Evolutionary conservation across 2,888 invertebrate genomes (phyloP).

Genomic region (Saturnia pavonia): DNA sequence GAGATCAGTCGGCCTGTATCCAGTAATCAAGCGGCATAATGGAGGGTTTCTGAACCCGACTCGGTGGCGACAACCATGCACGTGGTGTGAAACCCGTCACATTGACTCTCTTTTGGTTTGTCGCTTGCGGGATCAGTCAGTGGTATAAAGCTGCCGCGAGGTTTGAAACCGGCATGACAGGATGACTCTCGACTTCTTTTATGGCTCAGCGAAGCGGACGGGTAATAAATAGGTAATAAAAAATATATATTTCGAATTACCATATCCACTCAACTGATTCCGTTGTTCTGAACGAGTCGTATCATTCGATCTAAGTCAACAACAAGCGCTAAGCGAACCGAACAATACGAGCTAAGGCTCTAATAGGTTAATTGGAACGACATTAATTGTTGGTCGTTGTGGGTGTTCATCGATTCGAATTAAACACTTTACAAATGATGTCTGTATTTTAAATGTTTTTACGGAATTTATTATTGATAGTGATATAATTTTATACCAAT

Average conservation of each 20-base stretch:
- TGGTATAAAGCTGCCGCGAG: too few relatives aligned
- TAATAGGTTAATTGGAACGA: conserved; percentile 48
- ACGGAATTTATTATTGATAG: background rate
- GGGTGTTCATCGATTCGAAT: conserved; percentile 20
- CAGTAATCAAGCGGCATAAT: too few relatives aligned
- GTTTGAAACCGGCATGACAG: too few relatives aligned
- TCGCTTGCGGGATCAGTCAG: too few relatives aligned
- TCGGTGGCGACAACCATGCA: too few relatives aligned
- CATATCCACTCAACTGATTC: background rate
- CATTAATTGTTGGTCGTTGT: conserved; percentile 31
- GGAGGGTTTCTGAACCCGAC: too few relatives aligned
- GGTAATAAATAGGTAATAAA: too few relatives aligned
- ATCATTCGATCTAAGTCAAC: conserved; percentile 3
- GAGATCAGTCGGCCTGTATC: too few relatives aligned
- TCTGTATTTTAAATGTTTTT: background rate
- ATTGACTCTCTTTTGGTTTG: too few relatives aligned
- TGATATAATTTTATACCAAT: background rate
- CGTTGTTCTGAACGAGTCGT: conserved; percentile 1
- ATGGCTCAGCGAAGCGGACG: too few relatives aligned
- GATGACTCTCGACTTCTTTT: too few relatives aligned
- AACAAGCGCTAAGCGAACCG: conserved; percentile 11
- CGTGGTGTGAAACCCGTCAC: too few relatives aligned
- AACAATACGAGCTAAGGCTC: conserved; percentile 22
- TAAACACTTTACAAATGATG: background rate
- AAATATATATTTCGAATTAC: background rate